Evolutionary conservation across 2,888 invertebrate genomes (phyloP), one percentile per base, ranked within the genome.

Genomic region (Blastobasis adustella): DNA sequence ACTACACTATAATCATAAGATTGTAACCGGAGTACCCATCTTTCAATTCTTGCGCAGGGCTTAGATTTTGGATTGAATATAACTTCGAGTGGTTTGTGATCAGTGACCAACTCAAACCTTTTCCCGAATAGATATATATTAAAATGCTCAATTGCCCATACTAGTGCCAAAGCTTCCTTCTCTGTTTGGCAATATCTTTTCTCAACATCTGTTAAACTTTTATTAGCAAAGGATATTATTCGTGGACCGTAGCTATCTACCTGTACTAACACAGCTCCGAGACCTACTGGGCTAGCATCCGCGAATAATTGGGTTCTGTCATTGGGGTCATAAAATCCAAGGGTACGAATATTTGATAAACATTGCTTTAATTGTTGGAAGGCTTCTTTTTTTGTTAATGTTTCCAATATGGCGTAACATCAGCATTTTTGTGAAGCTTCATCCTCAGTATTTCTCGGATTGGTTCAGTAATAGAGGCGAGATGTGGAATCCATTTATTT

Each of bases 1-100:
- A 58, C 36, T 5, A 71, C 58, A 43, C 63, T 63, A 51, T 54
- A 72, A 2, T 55, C 52, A 37, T 60, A 73, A 0, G 63, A 8
- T 49, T 73, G 71, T 4, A 71, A 49, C 4, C 69, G 45, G 10
- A 72, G 37, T 5, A 73, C 56, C 73, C 71, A 73, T 1, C 72
- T 49, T 49, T 73, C 71, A 5, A 73, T 61, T 39, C 69, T n/a
- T 0, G 71, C 72, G 36, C 67, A 68, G 0, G 72, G 67, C 53
- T 70, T 71, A 1, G 69, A 70, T 37, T 46, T 53, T n/a, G 56
- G 50, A 0, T 63, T 58, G 50, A 58, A 58, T 9, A 58, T 50
- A 6, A 48, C 8, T n/a, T 59, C 59, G 4, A 60, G 40, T 1
- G 60, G 75, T 41, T 57, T 58, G 10, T 61, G 59, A 37, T 58